A percentile compares a stretch with the other conserved stretches of the same genome.
Evolutionary conservation across 2,888 invertebrate genomes (phyloP).

Genomic region (Epinotia nisella): DNA sequence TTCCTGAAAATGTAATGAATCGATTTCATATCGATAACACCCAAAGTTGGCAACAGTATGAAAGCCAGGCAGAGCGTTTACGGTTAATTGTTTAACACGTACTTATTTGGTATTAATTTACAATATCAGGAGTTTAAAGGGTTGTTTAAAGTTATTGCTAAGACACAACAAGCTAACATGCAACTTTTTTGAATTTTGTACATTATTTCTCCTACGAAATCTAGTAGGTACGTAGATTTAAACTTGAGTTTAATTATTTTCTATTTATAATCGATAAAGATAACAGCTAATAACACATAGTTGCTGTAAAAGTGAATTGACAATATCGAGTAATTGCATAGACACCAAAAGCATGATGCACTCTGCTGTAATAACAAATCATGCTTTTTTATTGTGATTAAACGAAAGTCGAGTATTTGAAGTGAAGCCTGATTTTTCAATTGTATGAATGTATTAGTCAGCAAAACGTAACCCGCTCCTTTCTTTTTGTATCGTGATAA

Average conservation of each 20-base stretch:
- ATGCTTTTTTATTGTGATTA: conserved; percentile 73
- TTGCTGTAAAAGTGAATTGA: conserved; percentile 51
- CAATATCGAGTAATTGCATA: conserved; percentile 66
- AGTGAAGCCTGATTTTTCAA: conserved; percentile 46
- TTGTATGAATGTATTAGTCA: neutral
- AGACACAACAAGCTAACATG: conserved; percentile 83
- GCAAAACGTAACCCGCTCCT: neutral
- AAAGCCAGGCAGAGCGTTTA: conserved; percentile 72
- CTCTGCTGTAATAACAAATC: conserved; percentile 74
- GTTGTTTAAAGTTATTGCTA: conserved; percentile 53
- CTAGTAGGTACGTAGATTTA: conserved; percentile 9
- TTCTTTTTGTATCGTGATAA: neutral
- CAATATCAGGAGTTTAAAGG: conserved; percentile 30
- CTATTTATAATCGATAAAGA: conserved; percentile 17
- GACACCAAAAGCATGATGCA: conserved; percentile 84
- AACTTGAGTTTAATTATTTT: neutral
- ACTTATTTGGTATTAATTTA: conserved; percentile 29
- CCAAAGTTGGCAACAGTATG: conserved; percentile 47
- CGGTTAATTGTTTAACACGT: conserved; percentile 44
- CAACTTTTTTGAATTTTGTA: conserved; percentile 63
- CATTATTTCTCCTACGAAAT: conserved; percentile 25
- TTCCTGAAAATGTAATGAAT: conserved; percentile 81
- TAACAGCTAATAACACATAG: conserved; percentile 33
- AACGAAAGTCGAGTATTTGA: conserved; percentile 63
- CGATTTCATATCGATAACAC: conserved; percentile 65